Conservation (phyloP, 2,113 vertebrate genomes). For the Sylvilagus bachmani region DNA sequence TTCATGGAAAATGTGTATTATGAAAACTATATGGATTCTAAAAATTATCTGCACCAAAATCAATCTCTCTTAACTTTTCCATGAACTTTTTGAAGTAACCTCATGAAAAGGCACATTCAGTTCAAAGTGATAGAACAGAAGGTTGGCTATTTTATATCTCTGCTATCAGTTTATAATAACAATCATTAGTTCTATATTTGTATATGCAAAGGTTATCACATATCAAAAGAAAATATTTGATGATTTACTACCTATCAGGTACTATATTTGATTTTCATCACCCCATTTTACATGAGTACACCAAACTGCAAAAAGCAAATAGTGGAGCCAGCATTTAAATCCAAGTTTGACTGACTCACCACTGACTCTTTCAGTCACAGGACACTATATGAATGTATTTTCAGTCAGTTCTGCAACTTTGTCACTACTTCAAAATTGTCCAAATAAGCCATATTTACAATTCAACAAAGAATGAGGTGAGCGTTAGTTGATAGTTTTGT, state of each 20-base stretch:
- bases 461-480: not conserved
- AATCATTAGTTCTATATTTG: not conserved
- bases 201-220: not conserved
- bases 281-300: slow-evolving; percentile 4
- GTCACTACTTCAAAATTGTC: not conserved
- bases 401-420: not conserved
- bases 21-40: no score
- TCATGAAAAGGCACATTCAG: not conserved
- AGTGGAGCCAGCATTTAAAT: not conserved
- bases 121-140: not conserved
- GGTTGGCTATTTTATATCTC: not conserved
- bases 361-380: not conserved
- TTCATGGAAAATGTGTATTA: no score
- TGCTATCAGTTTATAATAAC: not conserved
- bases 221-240: not conserved
- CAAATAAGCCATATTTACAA: not conserved
- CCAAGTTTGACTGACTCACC: not conserved
- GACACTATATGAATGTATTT: not conserved
- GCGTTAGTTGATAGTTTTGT: no score
- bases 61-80: no score
- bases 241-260: not conserved
- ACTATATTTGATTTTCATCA: not conserved
- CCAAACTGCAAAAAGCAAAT: not conserved
- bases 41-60: no score
- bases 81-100: no score